These are phyloP conservation scores for Xerus inauris DNA, from an alignment of 2,113 vertebrate genomes.

Conservation along the genomic window DNA sequence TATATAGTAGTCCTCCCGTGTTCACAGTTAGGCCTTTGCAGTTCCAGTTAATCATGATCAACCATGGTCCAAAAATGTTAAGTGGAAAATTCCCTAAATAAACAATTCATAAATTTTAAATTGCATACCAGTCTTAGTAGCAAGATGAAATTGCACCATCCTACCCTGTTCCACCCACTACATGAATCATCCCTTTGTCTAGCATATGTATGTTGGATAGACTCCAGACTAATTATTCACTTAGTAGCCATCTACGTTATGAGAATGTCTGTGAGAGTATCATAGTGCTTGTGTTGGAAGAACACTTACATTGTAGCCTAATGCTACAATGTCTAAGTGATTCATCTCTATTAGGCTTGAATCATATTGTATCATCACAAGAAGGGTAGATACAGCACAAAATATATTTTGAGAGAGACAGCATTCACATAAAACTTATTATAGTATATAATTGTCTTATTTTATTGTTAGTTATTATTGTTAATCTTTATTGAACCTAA, in stretches of 20 bases:
- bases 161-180: too few relatives aligned
- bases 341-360: background rate
- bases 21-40: background rate
- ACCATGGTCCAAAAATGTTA: background rate
- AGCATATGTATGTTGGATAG: background rate
- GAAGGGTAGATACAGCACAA: too few relatives aligned
- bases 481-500: background rate
- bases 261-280: background rate
- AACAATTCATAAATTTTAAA: background rate
- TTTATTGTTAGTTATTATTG: background rate
- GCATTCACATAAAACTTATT: background rate
- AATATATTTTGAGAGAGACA: background rate
- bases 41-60: background rate
- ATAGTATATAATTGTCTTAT: too few relatives aligned
- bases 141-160: background rate
- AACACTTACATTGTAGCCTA: background rate
- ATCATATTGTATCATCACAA: background rate
- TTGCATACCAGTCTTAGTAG: too few relatives aligned
- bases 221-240: background rate
- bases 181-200: background rate
- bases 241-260: background rate
- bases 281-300: background rate
- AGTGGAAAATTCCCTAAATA: background rate
- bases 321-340: background rate
- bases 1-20: background rate